phyloP scores from a whole-genome alignment of 2,888 invertebrate species.

The Hypselothyrea guttata region DNA sequence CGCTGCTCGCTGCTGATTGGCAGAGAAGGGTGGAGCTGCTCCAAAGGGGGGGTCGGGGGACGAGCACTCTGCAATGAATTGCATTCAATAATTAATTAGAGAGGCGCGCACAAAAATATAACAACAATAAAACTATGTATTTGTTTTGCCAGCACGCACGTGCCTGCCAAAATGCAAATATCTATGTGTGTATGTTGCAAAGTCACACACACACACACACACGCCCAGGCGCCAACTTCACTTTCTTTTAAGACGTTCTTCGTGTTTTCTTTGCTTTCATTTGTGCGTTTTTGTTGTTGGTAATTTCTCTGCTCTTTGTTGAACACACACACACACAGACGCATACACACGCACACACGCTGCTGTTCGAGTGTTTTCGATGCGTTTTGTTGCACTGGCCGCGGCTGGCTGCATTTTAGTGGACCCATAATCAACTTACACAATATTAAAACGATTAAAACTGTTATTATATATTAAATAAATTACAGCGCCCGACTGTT shows the following conservation, averaged over 20 bases:
- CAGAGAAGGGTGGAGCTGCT: not conserved
- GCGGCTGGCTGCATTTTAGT: too few species aligned
- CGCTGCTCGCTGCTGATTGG: conserved; percentile 5
- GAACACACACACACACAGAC: conserved; percentile 2
- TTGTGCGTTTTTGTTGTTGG: conserved; percentile 18
- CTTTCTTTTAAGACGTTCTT: conserved; percentile 65
- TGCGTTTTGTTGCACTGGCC: too few species aligned
- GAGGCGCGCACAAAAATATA: conserved; percentile 9
- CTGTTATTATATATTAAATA: conserved; percentile 5
- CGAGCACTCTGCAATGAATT: conserved; percentile 47
- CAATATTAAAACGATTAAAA: conserved; percentile 43
- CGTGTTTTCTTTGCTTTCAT: conserved; percentile 52
- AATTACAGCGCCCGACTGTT: conserved; percentile 7
- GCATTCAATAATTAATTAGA: conserved; percentile 9
- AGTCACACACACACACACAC: conserved; percentile 25
- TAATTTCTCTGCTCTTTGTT: conserved; percentile 53
- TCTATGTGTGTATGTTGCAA: conserved; percentile 14
- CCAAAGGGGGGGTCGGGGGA: not conserved
- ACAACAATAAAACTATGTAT: not conserved
- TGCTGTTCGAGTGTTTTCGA: conserved; percentile 21
- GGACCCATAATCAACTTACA: too few species aligned
- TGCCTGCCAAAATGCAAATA: conserved; percentile 10
- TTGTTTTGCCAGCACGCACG: conserved; percentile 18
- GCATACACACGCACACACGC: conserved; percentile 5
- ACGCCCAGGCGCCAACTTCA: conserved; percentile 48